A percentile compares a stretch with the other conserved stretches of the same genome.
These are phyloP conservation scores for Chloropsis cyanopogon DNA, from an alignment of 2,113 vertebrate genomes.

Conservation along the genomic window DNA sequence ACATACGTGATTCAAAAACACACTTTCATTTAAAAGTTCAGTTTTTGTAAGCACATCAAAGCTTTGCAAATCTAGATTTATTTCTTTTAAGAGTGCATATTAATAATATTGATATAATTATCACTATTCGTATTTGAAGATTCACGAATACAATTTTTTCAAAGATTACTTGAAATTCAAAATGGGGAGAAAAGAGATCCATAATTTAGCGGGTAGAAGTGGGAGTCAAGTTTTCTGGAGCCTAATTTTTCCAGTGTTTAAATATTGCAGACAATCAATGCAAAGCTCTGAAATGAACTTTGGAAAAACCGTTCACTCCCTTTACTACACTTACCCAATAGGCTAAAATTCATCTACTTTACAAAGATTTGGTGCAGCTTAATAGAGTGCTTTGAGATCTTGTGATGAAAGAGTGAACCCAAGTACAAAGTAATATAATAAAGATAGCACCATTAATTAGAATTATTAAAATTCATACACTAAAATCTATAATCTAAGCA, in stretches of 20 bases:
- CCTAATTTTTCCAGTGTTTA: slow-evolving; percentile 8
- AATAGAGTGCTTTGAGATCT: slow-evolving; percentile 25
- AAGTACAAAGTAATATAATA: slow-evolving; percentile 26
- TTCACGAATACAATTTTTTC: slow-evolving; percentile 19
- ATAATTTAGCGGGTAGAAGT: slow-evolving; percentile 29
- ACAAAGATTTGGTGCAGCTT: neutral
- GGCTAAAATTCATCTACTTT: slow-evolving; percentile 18
- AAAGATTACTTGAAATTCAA: slow-evolving; percentile 43
- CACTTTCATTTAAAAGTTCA: slow-evolving; percentile 8
- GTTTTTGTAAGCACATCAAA: slow-evolving; percentile 53
- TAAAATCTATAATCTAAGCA: slow-evolving; percentile 29
- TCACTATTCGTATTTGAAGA: slow-evolving; percentile 33
- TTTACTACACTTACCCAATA: neutral
- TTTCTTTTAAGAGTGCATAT: slow-evolving; percentile 34
- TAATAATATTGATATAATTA: slow-evolving; percentile 58
- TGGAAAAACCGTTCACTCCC: neutral
- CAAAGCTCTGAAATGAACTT: slow-evolving; percentile 16
- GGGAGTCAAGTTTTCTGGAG: slow-evolving; percentile 23
- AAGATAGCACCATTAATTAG: neutral
- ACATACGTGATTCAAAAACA: slow-evolving; percentile 24
- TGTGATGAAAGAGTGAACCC: neutral
- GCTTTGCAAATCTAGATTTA: slow-evolving; percentile 45
- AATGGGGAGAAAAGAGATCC: neutral
- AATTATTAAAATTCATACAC: slow-evolving; percentile 23
- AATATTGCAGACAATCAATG: neutral